Percentiles rank a stretch among this genome's conserved stretches.
Evolutionary conservation across 2,888 invertebrate genomes (phyloP).

Genomic region (Resseliella maxima): DNA sequence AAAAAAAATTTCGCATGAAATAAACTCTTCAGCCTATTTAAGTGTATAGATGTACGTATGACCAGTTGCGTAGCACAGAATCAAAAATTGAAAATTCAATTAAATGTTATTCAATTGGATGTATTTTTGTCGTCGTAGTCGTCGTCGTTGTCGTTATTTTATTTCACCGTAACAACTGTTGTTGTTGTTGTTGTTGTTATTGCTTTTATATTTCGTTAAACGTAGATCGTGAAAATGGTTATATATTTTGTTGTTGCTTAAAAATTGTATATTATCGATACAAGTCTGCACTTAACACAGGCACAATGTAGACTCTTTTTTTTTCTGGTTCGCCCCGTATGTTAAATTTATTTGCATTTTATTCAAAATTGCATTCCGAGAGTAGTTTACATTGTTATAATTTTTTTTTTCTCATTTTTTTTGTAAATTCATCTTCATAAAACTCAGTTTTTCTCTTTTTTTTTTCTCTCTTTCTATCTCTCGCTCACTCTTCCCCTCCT

Average conservation of each 20-base stretch:
- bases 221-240: background rate
- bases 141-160: too few relatives aligned
- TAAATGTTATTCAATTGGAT: conserved; percentile 33
- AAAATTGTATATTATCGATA: background rate
- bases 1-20: too few relatives aligned
- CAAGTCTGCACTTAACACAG: background rate
- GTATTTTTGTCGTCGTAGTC: too few relatives aligned
- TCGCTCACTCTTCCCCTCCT: too few relatives aligned
- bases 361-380: conserved; percentile 34
- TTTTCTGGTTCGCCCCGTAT: background rate
- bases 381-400: conserved; percentile 1
- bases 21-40: background rate
- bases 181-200: too few relatives aligned
- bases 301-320: background rate
- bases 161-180: too few relatives aligned
- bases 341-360: conserved; percentile 48
- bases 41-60: background rate
- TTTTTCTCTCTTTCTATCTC: too few relatives aligned
- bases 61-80: background rate
- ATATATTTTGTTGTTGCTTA: background rate
- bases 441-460: too few relatives aligned
- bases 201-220: background rate
- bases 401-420: background rate
- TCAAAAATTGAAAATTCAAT: conserved; percentile 34
- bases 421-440: too few relatives aligned